A percentile compares a stretch with the other conserved stretches of the same genome.
Conservation (phyloP, 2,113 vertebrate genomes). For the Chroicocephalus ridibundus region DNA sequence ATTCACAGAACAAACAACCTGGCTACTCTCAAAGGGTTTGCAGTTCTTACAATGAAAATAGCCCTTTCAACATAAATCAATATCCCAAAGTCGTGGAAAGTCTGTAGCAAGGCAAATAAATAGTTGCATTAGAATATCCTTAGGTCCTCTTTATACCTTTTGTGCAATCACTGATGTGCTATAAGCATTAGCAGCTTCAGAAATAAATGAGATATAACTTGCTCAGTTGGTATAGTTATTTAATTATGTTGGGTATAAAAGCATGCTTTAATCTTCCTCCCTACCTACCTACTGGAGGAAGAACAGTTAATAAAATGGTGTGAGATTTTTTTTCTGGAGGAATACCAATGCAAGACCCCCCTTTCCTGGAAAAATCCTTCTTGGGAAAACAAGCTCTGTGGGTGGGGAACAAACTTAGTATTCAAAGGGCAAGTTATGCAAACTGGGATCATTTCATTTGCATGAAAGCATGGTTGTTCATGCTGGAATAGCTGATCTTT, state of each 20-base stretch:
- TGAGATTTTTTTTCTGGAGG: background rate
- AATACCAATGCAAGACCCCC: background rate
- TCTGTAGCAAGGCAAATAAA: background rate
- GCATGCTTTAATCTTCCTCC: background rate
- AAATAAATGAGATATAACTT: background rate
- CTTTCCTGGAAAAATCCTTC: background rate
- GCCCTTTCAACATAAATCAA: conserved; percentile 5
- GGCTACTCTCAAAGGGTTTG: background rate
- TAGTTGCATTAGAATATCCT: background rate
- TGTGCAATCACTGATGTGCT: background rate
- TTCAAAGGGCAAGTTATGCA: background rate
- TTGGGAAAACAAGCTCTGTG: background rate
- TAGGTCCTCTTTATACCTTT: background rate
- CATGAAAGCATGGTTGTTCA: background rate
- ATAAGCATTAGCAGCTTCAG: background rate
- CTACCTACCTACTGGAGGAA: background rate
- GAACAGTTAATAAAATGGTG: background rate
- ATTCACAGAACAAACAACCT: background rate
- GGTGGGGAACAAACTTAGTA: background rate
- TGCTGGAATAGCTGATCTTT: background rate
- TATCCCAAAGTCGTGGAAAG: background rate
- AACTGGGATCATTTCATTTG: background rate
- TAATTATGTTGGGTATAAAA: background rate
- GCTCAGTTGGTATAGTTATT: background rate
- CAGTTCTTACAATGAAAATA: background rate